Percentiles rank a stretch among this genome's conserved stretches.
Conservation (phyloP, 2,797 vertebrate species). For the Carapus acus region DNA sequence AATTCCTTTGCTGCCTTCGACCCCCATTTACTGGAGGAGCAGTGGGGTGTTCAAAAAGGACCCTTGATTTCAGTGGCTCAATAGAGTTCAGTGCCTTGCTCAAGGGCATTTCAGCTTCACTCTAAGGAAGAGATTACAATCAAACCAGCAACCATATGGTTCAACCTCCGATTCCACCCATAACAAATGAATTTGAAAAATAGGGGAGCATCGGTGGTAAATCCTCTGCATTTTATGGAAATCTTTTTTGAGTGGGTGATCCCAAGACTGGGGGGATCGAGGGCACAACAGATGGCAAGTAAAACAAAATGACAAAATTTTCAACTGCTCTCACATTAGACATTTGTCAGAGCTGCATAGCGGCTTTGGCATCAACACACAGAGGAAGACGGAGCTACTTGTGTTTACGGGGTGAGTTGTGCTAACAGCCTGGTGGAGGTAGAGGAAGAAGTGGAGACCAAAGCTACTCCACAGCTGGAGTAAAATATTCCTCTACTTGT, state of each 20-base stretch:
- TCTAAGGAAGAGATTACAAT: too few species aligned
- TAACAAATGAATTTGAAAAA: too few species aligned
- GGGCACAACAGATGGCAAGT: conserved; percentile 4
- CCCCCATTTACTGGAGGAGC: too few species aligned
- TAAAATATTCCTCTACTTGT: too few species aligned
- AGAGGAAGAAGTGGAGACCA: not conserved
- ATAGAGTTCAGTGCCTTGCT: too few species aligned
- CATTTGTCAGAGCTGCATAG: conserved; percentile 1
- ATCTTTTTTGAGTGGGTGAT: conserved; percentile 1
- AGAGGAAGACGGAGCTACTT: not conserved
- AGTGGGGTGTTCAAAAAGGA: too few species aligned
- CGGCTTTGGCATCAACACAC: not conserved
- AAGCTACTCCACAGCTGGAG: too few species aligned
- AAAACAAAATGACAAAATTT: conserved; percentile 9
- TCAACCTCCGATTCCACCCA: too few species aligned
- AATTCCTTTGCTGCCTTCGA: too few species aligned
- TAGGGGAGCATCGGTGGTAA: not conserved
- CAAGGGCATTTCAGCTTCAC: too few species aligned
- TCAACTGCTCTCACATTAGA: conserved; percentile 5
- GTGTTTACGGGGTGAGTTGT: too few species aligned
- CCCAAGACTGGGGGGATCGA: conserved; percentile 5
- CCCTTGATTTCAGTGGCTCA: too few species aligned
- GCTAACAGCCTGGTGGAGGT: not conserved
- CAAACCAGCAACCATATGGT: not conserved
- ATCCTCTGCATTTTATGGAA: not conserved